Conservation (phyloP, 2,797 vertebrate genomes). For the Gambusia yucatana region DNA sequence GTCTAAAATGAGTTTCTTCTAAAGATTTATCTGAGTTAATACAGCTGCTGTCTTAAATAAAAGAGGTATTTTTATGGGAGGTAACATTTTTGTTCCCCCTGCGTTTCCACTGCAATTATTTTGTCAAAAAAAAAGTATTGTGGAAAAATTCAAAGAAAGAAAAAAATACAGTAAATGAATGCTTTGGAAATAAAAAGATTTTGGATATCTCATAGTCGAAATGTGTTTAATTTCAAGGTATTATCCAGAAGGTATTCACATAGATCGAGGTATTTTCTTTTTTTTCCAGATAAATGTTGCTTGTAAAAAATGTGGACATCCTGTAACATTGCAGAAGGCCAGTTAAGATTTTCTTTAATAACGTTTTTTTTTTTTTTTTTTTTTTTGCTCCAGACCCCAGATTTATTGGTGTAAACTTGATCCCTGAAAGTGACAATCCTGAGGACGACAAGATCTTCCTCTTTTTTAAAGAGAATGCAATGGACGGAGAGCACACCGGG, state of each 20-base stretch:
- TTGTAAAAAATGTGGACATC: background rate
- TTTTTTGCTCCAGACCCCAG: constrained; percentile 85
- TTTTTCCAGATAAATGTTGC: background rate
- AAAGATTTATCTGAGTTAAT: background rate
- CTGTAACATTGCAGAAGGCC: background rate
- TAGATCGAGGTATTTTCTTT: background rate
- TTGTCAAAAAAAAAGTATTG: background rate
- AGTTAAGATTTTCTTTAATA: background rate
- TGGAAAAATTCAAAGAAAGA: background rate
- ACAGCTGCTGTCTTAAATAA: background rate
- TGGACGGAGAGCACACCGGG: constrained; percentile 95
- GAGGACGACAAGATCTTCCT: constrained; percentile 99
- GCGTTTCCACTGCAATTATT: background rate
- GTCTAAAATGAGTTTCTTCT: background rate
- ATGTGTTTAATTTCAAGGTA: background rate
- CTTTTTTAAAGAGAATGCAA: constrained; percentile 98
- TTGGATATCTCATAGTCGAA: background rate
- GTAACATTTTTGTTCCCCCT: background rate
- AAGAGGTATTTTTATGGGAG: background rate
- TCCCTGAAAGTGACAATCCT: constrained; percentile 96
- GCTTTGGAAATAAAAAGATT: background rate
- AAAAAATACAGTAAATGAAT: background rate
- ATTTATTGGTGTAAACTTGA: constrained; percentile 90
- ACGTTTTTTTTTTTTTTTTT: background rate
- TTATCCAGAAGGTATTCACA: background rate